These are phyloP conservation scores for Tenthredo notha DNA, from an alignment of 2,888 invertebrate genomes.

Conservation along the genomic window DNA sequence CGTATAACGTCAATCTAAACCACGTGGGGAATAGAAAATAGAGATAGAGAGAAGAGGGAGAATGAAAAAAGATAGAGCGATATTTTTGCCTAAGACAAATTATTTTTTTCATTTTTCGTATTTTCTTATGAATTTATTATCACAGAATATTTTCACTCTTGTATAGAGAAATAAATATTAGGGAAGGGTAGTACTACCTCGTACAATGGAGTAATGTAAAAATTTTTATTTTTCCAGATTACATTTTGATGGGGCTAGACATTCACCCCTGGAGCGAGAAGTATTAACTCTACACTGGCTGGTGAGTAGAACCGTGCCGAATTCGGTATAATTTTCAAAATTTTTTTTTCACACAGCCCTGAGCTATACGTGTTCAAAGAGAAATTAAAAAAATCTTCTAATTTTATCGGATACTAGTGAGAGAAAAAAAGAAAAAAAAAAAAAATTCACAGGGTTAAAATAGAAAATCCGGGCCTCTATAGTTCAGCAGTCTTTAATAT, in stretches of 20 bases:
- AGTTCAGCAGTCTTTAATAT: not conserved
- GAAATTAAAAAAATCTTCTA: not conserved
- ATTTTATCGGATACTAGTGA: not conserved
- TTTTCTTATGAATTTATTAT: not conserved
- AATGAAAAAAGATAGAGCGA: not conserved
- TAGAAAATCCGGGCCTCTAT: not conserved
- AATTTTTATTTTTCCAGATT: conserved; percentile 40
- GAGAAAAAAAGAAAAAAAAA: not conserved
- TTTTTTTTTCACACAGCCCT: not conserved
- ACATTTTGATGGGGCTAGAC: conserved; percentile 49
- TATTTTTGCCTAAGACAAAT: not conserved
- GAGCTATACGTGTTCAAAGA: not conserved
- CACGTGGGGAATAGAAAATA: not conserved
- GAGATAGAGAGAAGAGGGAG: not conserved
- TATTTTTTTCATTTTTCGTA: not conserved
- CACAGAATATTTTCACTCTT: not conserved
- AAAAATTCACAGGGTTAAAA: not conserved
- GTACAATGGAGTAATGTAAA: not conserved
- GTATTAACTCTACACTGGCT: conserved; percentile 37
- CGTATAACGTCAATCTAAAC: not conserved
- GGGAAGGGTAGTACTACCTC: no score
- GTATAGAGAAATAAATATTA: not conserved
- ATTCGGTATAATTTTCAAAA: not conserved
- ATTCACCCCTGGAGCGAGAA: conserved; percentile 48
- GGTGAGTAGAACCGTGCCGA: conserved; percentile 13